Evolutionary conservation across 2,888 invertebrate genomes (phyloP), one percentile per base, ranked within the genome.

Genomic region (Dusona sp.): DNA sequence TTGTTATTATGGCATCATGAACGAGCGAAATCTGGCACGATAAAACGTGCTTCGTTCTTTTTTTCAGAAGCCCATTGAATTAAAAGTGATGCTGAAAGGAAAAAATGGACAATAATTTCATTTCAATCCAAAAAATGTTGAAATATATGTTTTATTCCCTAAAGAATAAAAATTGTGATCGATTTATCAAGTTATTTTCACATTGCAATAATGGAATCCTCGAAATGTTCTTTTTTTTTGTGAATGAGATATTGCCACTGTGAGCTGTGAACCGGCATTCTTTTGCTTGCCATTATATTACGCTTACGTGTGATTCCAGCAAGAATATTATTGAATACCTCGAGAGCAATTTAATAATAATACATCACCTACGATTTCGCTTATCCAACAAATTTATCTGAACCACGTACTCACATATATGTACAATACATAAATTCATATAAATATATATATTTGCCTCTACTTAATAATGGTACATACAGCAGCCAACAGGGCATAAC

Each of bases 401-500:
- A 83, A 67, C 65, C 80, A 70, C 79, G 78, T 61, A 65, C 51
- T 64, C 73, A 73, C 67, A 83, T 73, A 61, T 72, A 29, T 57
- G 70, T 75, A 16, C 38, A 64, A 64, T 6, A 61, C 61, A 16
- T 29, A 7, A 29, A 61, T 29, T 61, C 25, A 1, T 16, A 61
- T 29, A 3, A 29, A 61, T 61, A 61, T 61, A 61, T 74, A 79
- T 79, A 79, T 54, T 79, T 68, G 73, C 86, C 80, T 83, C 78
- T 81, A 73, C 67, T 83, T 77, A 70, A 73, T 83, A 86, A 83
- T 80, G 67, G 67, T 77, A 48, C 48, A 64, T n/a, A 54, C 54
- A 72, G 79, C 75, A 65, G 79, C 48, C 61, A 82, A 79, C 70
- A 25, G 68, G n/a, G 51, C 73, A 79, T 82, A 85, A 85, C 85